Percentiles rank a stretch among this genome's conserved stretches.
Evolutionary conservation across 2,888 invertebrate species (phyloP).

Genomic region (Napeogenes sylphis): DNA sequence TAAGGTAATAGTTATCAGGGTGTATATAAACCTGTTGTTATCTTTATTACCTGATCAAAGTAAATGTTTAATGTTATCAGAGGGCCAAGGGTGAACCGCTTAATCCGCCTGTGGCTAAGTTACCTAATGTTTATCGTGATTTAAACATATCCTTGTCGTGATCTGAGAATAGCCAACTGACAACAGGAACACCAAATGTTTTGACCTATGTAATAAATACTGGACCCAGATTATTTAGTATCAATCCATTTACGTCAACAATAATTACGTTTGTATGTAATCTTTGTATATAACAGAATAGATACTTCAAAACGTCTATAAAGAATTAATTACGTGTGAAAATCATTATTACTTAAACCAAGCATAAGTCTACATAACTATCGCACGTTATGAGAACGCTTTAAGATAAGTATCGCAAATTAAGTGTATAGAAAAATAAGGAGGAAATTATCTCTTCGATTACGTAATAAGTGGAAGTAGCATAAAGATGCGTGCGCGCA

Average conservation of each 20-base stretch:
- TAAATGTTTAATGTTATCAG: conserved; percentile 1
- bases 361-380: neutral
- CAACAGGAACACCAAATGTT: neutral
- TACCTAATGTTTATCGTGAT: conserved; percentile 3
- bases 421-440: conserved; percentile 26
- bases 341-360: neutral
- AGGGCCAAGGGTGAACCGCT: conserved; percentile 3
- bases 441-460: conserved; percentile 27
- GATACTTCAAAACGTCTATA: neutral
- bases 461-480: conserved; percentile 28
- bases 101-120: conserved; percentile 1
- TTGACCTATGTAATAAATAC: too few relatives aligned
- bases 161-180: neutral
- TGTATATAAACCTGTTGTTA: neutral
- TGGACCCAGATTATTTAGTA: neutral
- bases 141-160: conserved; percentile 2
- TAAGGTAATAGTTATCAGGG: too few relatives aligned
- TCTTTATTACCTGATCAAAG: neutral
- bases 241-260: neutral
- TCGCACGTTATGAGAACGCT: conserved; percentile 6
- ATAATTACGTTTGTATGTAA: too few relatives aligned
- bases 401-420: conserved; percentile 15
- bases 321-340: neutral
- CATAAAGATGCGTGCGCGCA: conserved; percentile 26
- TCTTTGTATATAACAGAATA: neutral